Evolutionary conservation across 2,888 invertebrate species (phyloP).

Genomic region (Osedax fenrisi): DNA sequence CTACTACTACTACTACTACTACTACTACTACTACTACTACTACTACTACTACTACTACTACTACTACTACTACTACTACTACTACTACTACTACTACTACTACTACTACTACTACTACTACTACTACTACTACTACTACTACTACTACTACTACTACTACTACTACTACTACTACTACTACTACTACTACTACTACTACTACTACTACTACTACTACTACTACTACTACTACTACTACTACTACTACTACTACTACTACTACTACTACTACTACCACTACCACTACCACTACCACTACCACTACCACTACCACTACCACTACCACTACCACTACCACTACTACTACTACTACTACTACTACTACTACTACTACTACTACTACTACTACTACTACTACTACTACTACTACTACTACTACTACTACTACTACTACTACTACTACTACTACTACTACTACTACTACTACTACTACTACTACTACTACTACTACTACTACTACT

Average conservation of each 20-base stretch:
- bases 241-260: conserved; percentile 15
- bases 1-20: conserved; percentile 14
- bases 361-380: conserved; percentile 7
- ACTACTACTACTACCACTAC: not conserved
- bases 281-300: conserved; percentile 3
- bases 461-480: no score
- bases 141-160: conserved; percentile 14
- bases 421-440: no score
- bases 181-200: conserved; percentile 21
- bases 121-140: conserved; percentile 17
- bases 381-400: conserved; percentile 8
- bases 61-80: conserved; percentile 4
- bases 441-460: no score
- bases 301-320: not conserved
- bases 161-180: conserved; percentile 2
- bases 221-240: conserved; percentile 17
- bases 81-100: not conserved
- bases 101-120: not conserved
- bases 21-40: conserved; percentile 6
- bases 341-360: conserved; percentile 4
- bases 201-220: conserved; percentile 18
- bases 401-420: conserved; percentile 18
- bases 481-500: no score
- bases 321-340: conserved; percentile 2
- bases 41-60: conserved; percentile 8